Conservation (phyloP, 2,888 invertebrate genomes). For the Calliopum simillimum region DNA sequence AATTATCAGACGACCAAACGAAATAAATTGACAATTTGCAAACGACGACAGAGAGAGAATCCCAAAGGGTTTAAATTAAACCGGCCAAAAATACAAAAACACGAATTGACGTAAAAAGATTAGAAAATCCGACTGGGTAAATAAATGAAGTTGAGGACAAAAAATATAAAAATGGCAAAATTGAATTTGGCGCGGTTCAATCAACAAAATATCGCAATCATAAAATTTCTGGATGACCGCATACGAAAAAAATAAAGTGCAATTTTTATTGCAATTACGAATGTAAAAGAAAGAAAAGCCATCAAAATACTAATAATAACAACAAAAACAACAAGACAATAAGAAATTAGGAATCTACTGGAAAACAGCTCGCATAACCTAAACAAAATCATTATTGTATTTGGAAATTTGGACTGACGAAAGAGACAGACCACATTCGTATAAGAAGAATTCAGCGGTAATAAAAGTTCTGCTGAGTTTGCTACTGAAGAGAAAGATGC, state of each 20-base stretch:
- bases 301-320: background rate
- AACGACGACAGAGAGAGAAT: background rate
- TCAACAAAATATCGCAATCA: slow-evolving; percentile 51
- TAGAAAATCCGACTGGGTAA: slow-evolving; percentile 20
- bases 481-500: no score
- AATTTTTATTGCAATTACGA: no score
- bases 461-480: no score
- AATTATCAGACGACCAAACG: slow-evolving; percentile 12
- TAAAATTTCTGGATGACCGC: slow-evolving; percentile 47
- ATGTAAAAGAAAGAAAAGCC: background rate
- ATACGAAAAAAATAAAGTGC: slow-evolving; percentile 24
- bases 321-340: background rate
- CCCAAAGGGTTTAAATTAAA: slow-evolving; percentile 7
- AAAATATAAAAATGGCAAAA: slow-evolving; percentile 28
- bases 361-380: background rate
- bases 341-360: background rate
- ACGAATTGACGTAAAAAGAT: slow-evolving; percentile 20
- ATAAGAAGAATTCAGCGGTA: no score
- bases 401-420: no score
- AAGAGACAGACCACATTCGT: background rate
- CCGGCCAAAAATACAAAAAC: background rate
- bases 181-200: slow-evolving; percentile 51
- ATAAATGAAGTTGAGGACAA: background rate
- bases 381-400: no score
- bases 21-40: slow-evolving; percentile 12